Evolutionary conservation across 2,113 vertebrate genomes (phyloP).

Genomic region (Salvelinus sp.): DNA sequence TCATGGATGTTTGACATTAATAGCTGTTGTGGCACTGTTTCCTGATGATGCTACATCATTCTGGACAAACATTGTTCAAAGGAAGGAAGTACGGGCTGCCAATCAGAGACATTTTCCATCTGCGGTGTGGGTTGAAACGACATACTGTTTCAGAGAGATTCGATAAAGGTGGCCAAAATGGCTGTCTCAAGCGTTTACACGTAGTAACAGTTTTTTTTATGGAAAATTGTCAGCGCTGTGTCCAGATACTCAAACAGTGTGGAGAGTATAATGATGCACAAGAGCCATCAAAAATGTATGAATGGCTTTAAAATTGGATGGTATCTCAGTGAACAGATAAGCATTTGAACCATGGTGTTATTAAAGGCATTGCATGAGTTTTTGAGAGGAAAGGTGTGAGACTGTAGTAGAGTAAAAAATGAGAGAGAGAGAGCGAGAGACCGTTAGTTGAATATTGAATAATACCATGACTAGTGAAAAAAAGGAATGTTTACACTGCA

Average conservation of each 20-base stretch:
- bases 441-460: neutral
- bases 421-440: neutral
- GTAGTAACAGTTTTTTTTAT: neutral
- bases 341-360: neutral
- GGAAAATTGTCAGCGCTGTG: neutral
- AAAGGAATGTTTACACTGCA: neutral
- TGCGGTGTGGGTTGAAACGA: too few species aligned
- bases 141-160: too few species aligned
- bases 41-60: neutral
- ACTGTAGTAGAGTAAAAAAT: neutral
- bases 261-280: neutral
- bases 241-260: neutral
- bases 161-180: neutral
- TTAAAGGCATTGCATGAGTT: neutral
- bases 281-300: conserved; percentile 1
- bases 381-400: neutral
- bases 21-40: neutral
- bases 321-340: conserved; percentile 1
- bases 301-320: neutral
- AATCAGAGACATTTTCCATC: too few species aligned
- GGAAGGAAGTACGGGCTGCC: neutral
- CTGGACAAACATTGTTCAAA: neutral
- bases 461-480: too few species aligned
- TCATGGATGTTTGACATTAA: neutral
- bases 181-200: neutral